Conservation (phyloP, 2,113 vertebrate species). For the Prochilodus magdalenae region DNA sequence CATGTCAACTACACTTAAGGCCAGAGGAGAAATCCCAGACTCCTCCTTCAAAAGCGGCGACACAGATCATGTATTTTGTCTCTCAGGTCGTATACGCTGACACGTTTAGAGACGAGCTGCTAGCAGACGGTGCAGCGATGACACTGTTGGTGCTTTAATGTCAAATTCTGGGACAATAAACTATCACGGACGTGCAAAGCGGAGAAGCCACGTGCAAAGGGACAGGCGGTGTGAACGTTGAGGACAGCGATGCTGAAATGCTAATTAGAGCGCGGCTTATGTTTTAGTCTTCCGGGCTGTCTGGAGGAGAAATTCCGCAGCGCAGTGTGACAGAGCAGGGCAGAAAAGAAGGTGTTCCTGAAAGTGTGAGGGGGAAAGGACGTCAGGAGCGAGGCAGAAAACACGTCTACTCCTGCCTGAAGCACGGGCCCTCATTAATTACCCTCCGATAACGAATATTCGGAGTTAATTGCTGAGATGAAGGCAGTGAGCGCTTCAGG, state of each 20-base stretch:
- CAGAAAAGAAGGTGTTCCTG: background rate
- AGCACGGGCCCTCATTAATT: conserved; percentile 28
- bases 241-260: conserved; percentile 31
- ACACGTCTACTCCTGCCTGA: background rate
- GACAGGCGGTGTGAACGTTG: conserved; percentile 3
- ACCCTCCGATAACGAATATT: conserved; percentile 29
- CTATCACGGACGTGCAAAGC: background rate
- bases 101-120: background rate
- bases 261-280: conserved; percentile 19
- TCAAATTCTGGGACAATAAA: conserved; percentile 22
- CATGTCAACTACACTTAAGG: no score
- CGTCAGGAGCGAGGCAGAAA: background rate
- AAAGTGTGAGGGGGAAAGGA: no score
- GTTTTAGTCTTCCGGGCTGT: background rate
- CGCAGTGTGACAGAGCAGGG: background rate
- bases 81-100: conserved; percentile 5
- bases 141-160: background rate
- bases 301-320: background rate
- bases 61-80: background rate
- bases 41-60: no score
- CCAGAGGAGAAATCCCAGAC: no score
- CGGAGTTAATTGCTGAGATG: conserved; percentile 46
- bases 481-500: conserved; percentile 6
- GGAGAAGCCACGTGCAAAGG: background rate
- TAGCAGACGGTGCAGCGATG: background rate